These are phyloP conservation scores for Pseudorectes ferrugineus DNA, from an alignment of 2,113 vertebrate genomes.

Conservation along the genomic window DNA sequence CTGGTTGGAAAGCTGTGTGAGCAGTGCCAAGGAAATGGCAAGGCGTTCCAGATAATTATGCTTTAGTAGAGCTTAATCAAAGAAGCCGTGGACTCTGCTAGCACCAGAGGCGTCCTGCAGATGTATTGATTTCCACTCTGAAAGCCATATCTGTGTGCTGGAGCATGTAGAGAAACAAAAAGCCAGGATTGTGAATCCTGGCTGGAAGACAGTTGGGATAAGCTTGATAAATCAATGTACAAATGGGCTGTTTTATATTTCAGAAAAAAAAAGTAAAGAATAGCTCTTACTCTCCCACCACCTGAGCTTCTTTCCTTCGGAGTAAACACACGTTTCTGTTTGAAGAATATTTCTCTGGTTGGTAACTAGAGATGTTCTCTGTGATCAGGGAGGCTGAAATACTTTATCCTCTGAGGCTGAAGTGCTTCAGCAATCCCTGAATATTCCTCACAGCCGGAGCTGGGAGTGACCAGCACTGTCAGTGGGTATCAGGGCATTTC, in stretches of 20 bases:
- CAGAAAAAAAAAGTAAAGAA: not conserved
- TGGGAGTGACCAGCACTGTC: not conserved
- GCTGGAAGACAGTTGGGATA: not conserved
- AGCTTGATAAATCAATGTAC: constrained; percentile 13
- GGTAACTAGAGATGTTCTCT: not conserved
- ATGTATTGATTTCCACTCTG: constrained; percentile 3
- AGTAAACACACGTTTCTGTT: not conserved
- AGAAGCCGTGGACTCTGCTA: constrained; percentile 26
- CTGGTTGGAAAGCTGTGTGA: not conserved
- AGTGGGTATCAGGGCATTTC: not conserved
- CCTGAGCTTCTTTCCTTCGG: not conserved
- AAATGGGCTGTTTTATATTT: not conserved
- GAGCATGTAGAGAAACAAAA: not conserved
- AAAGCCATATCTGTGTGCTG: not conserved
- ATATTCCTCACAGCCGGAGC: not conserved
- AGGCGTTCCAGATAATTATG: constrained; percentile 55
- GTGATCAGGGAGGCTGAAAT: not conserved
- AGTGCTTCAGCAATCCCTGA: not conserved
- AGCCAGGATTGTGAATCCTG: not conserved
- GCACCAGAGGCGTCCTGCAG: constrained; percentile 35
- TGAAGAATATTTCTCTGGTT: not conserved
- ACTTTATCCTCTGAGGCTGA: not conserved
- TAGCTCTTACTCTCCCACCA: not conserved
- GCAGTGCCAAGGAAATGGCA: constrained; percentile 52
- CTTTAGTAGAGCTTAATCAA: constrained; percentile 62